phyloP scores from a whole-genome alignment of 1,140 invertebrate species.

The Oscheius sp. region DNA sequence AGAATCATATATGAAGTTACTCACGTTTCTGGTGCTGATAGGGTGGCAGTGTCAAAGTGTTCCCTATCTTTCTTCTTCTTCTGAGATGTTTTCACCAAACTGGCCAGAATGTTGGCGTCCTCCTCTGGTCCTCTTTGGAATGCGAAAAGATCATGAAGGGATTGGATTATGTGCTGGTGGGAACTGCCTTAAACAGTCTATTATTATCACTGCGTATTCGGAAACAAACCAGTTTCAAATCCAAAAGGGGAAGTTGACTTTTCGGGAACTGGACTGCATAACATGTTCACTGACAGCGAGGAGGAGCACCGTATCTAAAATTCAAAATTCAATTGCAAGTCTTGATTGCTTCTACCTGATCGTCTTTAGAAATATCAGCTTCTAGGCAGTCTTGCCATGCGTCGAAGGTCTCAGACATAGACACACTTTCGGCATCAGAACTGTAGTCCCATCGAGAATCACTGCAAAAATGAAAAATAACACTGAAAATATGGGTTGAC shows the following conservation, averaged over 20 bases:
- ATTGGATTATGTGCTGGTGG: constrained; percentile 11
- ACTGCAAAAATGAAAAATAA: background rate
- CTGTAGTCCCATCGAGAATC: background rate
- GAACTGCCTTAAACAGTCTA: background rate
- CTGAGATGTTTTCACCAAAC: constrained; percentile 8
- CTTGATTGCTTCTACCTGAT: background rate
- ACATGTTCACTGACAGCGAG: background rate
- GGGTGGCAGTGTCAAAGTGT: background rate
- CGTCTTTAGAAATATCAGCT: constrained; percentile 1
- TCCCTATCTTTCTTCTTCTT: background rate
- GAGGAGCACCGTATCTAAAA: background rate
- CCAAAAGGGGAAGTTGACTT: too few relatives aligned
- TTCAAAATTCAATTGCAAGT: background rate
- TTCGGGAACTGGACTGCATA: too few relatives aligned
- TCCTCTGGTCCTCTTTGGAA: background rate
- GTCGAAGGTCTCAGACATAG: background rate
- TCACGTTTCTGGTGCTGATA: background rate
- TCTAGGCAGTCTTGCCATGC: background rate
- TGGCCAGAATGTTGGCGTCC: background rate
- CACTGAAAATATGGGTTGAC: background rate
- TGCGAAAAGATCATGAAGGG: background rate
- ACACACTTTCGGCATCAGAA: constrained; percentile 7
- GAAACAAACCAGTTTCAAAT: too few relatives aligned
- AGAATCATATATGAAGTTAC: background rate
- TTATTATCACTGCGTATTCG: background rate